Percentiles rank a stretch among this genome's conserved stretches.
Evolutionary conservation across 2,113 vertebrate genomes (phyloP).

Genomic region (Aix galericulata): DNA sequence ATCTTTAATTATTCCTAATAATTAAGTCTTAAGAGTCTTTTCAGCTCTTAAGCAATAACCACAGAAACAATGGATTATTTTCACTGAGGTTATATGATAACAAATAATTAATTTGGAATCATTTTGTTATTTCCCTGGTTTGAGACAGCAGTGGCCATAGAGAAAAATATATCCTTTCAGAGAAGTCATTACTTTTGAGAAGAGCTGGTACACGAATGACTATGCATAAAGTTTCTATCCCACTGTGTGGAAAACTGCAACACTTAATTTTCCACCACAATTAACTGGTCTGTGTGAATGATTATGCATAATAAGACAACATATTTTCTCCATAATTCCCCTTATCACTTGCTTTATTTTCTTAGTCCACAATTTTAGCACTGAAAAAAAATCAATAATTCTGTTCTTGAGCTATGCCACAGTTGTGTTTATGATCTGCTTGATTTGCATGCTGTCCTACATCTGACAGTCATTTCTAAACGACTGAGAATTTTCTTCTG

Average conservation of each 20-base stretch:
- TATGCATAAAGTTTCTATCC: not conserved
- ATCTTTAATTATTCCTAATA: not conserved
- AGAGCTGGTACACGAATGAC: not conserved
- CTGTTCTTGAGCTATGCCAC: not conserved
- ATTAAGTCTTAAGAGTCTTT: not conserved
- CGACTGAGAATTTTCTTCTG: constrained; percentile 25
- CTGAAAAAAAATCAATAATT: not conserved
- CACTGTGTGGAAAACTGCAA: not conserved
- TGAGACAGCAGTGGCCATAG: not conserved
- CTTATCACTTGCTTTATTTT: not conserved
- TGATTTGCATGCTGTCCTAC: constrained; percentile 4
- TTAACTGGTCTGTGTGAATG: not conserved
- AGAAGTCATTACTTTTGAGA: not conserved
- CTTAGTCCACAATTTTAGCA: not conserved
- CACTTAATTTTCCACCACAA: not conserved
- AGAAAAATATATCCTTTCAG: not conserved
- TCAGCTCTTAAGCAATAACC: not conserved
- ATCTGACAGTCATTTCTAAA: constrained; percentile 53
- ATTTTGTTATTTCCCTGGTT: not conserved
- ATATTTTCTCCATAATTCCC: not conserved
- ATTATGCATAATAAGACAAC: not conserved
- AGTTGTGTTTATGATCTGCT: not conserved
- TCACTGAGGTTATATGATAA: not conserved
- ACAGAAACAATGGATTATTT: not conserved
- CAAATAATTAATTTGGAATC: not conserved